Conservation (phyloP, 1,140 invertebrate genomes). For the Lordiphosa collinella region DNA sequence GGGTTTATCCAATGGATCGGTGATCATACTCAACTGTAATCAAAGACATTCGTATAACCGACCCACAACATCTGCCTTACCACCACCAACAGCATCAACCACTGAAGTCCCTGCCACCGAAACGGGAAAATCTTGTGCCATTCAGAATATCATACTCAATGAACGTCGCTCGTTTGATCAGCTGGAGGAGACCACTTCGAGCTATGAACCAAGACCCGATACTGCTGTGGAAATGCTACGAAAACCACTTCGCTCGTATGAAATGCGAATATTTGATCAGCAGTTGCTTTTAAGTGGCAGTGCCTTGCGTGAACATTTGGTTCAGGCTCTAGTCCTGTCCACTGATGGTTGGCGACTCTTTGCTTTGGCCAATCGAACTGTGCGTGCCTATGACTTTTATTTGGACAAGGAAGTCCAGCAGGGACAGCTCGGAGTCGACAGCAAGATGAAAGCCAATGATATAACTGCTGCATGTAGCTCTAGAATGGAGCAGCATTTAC, state of each 20-base stretch:
- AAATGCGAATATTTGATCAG: constrained; percentile 63
- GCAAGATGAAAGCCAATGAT: constrained; percentile 19
- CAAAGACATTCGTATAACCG: constrained; percentile 38
- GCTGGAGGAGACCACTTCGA: constrained; percentile 1
- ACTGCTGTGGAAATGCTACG: constrained; percentile 55
- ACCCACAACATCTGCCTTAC: constrained; percentile 20
- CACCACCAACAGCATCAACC: constrained; percentile 2
- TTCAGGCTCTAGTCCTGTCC: constrained; percentile 60
- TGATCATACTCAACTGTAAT: constrained; percentile 74
- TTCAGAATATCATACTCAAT: constrained; percentile 77
- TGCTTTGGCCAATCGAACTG: constrained; percentile 51
- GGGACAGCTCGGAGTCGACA: not conserved
- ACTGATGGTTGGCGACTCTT: constrained; percentile 65
- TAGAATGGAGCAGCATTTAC: constrained; percentile 34
- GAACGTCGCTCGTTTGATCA: constrained; percentile 62
- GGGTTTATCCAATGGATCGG: constrained; percentile 74
- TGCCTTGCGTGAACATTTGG: constrained; percentile 57
- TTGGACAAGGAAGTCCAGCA: constrained; percentile 45
- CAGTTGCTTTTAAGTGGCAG: constrained; percentile 64
- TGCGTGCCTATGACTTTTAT: constrained; percentile 68
- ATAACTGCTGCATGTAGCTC: constrained; percentile 44
- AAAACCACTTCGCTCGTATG: constrained; percentile 53
- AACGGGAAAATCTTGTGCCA: constrained; percentile 73
- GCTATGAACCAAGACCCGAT: constrained; percentile 40
- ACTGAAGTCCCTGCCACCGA: constrained; percentile 11